Evolutionary conservation across 2,113 vertebrate species (phyloP).

Genomic region (Anoura caudifer): DNA sequence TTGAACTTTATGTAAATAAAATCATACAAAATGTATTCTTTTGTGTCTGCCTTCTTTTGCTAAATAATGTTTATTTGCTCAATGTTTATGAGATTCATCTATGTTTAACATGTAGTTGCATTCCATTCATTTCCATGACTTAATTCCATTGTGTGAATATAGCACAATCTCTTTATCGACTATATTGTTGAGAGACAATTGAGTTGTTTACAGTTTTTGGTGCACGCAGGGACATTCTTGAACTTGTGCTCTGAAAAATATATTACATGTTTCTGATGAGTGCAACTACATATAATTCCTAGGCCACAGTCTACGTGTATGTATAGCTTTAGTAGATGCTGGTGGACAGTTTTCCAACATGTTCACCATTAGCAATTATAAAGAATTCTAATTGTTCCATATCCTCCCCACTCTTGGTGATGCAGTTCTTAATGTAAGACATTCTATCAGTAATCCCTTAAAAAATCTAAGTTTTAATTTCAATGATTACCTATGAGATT

Average conservation of each 20-base stretch:
- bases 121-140: neutral
- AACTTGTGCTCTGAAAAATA: neutral
- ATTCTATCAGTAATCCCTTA: neutral
- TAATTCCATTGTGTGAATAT: neutral
- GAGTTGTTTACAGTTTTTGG: neutral
- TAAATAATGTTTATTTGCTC: neutral
- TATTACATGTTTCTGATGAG: neutral
- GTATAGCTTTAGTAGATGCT: neutral
- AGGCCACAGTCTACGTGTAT: neutral
- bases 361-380: neutral
- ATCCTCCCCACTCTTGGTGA: neutral
- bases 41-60: neutral
- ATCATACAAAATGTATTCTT: neutral
- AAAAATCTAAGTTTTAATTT: neutral
- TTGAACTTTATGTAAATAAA: no score
- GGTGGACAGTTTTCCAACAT: neutral
- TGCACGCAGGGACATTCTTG: neutral
- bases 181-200: neutral
- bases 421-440: neutral
- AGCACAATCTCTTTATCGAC: neutral
- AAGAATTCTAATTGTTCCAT: neutral
- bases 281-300: neutral
- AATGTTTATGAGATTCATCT: neutral
- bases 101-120: neutral
- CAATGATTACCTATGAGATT: neutral